Conservation (phyloP, 2,888 invertebrate genomes). For the Panorpa germanica region DNA sequence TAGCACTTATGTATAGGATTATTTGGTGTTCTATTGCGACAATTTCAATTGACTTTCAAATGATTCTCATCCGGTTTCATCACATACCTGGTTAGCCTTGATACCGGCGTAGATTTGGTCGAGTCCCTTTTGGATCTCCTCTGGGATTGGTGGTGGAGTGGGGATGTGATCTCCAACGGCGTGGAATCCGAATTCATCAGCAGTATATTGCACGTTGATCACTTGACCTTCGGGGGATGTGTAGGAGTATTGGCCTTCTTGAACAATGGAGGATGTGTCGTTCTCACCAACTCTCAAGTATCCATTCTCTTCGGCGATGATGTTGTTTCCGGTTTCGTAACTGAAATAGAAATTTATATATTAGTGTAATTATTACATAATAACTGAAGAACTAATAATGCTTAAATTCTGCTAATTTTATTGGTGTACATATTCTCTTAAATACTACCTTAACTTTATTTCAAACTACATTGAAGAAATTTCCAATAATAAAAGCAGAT, state of each 20-base stretch:
- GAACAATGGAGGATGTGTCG: constrained; percentile 47
- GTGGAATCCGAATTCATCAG: constrained; percentile 68
- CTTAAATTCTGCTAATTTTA: background rate
- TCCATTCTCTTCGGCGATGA: constrained; percentile 59
- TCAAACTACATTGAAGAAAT: no score
- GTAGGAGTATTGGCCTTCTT: constrained; percentile 61
- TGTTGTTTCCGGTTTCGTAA: constrained; percentile 71
- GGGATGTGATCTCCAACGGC: constrained; percentile 67
- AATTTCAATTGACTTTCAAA: no score
- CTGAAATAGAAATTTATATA: constrained; percentile 22
- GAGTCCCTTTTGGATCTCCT: constrained; percentile 71
- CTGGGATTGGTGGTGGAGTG: constrained; percentile 64
- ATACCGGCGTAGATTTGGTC: constrained; percentile 77
- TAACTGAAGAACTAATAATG: no score
- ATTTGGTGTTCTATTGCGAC: no score
- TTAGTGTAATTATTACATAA: constrained; percentile 4
- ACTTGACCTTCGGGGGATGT: constrained; percentile 60
- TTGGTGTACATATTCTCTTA: constrained; percentile 1
- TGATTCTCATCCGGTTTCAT: no score
- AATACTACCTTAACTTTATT: no score
- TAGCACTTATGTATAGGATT: no score
- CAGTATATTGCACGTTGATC: constrained; percentile 59
- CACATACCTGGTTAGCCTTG: no score
- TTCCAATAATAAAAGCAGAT: no score
- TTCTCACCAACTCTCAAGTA: constrained; percentile 45